These are phyloP conservation scores for Rhinogobius similis DNA, from an alignment of 2,113 vertebrate species.

Conservation along the genomic window DNA sequence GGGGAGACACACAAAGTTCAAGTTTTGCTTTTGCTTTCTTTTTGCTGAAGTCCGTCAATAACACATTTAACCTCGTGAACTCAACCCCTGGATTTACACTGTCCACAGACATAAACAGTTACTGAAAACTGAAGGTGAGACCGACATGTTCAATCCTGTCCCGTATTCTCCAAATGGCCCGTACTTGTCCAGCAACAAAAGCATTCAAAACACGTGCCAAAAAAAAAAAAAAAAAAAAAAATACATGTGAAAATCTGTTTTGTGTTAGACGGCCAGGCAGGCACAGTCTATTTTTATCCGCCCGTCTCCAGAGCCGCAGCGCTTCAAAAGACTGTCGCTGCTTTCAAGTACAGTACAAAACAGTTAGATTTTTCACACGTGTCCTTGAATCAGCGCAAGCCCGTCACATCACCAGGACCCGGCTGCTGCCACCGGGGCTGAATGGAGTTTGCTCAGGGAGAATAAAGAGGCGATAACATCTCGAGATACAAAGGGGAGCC, in stretches of 20 bases:
- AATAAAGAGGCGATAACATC: conserved; percentile 17
- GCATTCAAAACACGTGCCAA: conserved; percentile 17
- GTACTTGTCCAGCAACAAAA: conserved; percentile 53
- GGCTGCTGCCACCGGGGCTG: neutral
- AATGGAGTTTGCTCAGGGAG: neutral
- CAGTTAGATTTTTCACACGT: conserved; percentile 18
- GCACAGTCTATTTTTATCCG: conserved; percentile 50
- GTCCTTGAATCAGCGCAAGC: conserved; percentile 26
- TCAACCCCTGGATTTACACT: neutral
- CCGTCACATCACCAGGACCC: conserved; percentile 16
- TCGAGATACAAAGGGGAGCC: conserved; percentile 17
- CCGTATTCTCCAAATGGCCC: conserved; percentile 40
- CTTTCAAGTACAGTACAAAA: conserved; percentile 39
- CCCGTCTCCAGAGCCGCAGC: conserved; percentile 17
- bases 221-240: conserved; percentile 37
- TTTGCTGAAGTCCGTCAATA: neutral
- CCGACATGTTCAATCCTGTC: conserved; percentile 57
- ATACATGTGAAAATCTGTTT: conserved; percentile 42
- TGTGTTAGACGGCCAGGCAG: conserved; percentile 17
- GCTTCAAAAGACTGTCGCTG: conserved; percentile 36
- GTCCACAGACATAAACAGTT: conserved; percentile 11
- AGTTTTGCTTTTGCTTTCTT: neutral
- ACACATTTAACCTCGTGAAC: neutral
- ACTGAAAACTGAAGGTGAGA: conserved; percentile 4
- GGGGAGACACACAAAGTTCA: no score